Base-by-base conservation (phyloP, 2,888 invertebrate genomes). In the Drosophila phalerata region DNA sequence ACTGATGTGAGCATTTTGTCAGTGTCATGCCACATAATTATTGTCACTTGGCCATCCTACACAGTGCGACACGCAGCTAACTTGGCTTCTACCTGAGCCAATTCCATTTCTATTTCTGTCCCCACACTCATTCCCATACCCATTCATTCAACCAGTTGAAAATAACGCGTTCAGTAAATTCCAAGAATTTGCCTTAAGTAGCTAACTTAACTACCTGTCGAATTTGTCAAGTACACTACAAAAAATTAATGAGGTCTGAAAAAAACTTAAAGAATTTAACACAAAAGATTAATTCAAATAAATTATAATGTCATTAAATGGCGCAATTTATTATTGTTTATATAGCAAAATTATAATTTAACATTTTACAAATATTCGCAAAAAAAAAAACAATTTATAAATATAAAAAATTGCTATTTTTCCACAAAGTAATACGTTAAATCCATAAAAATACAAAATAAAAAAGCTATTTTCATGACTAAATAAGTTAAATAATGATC, bases 1-100 rank as follows among this genome's bases (percentile, higher is more conserved):
- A 51, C 49, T 58, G 38, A 49, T 37, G 57, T 34, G 40, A 47
- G 53, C 66, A 65, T 88, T 88, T 82, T 88, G 77, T 71, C 77
- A 71, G 42, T 82, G 83, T 84, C 83, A 88, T 84, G 88, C 60
- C 40, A 49, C 48, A 65, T 84, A 84, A 84, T 87, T 83, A 81
- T 84, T 84, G 69, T 71, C 79, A 68, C 63, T 55, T 30, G 17
- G 30, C 56, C 48, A 69, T 57, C 48, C 45, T 32, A 58, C 65
- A 51, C 45, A 48, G 38, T 38, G 37, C 51, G 51, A 38, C 40
- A 43, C 55, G 42, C 42, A 43, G 43, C 34, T 15, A 34, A 43
- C 43, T 42, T 30, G 55, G 19, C 55, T 42, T 32, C 62, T 64
- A 57, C 64, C 64, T 64, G 64, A 64, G 57, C 49, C 64, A 57